Conservation (phyloP, 2,113 vertebrate genomes). For the Anser cygnoides region DNA sequence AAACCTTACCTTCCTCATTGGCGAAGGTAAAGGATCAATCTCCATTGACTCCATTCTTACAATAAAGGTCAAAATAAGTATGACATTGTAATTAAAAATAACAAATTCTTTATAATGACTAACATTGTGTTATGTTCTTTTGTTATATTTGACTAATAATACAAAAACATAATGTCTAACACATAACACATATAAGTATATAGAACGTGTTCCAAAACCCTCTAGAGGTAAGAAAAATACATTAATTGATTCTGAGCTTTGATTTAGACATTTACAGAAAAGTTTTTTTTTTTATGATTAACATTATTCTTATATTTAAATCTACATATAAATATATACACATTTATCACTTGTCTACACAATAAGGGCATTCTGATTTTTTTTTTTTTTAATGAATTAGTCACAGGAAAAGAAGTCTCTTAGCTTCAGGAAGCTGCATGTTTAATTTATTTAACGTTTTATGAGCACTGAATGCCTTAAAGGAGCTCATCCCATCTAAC, state of each 20-base stretch:
- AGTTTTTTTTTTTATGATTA: not conserved
- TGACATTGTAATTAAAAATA: conserved; percentile 2
- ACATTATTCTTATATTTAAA: not conserved
- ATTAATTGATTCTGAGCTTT: not conserved
- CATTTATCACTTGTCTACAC: not conserved
- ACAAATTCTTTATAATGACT: not conserved
- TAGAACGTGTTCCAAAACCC: not conserved
- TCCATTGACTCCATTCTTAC: conserved; percentile 69
- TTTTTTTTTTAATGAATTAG: not conserved
- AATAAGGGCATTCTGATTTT: not conserved
- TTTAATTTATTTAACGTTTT: not conserved
- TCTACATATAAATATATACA: not conserved
- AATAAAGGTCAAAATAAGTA: not conserved
- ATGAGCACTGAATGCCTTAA: not conserved
- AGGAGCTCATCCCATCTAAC: not conserved
- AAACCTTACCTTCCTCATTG: conserved; percentile 63
- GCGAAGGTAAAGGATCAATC: conserved; percentile 62
- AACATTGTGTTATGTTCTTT: not conserved
- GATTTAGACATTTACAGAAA: not conserved
- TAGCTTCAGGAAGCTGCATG: not conserved
- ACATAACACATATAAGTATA: not conserved
- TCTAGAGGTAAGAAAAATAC: not conserved
- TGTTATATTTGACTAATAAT: not conserved
- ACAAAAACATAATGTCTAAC: not conserved
- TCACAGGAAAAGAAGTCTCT: not conserved